phyloP scores from a whole-genome alignment of 2,888 invertebrate species.

The Tupiocoris notatus region DNA sequence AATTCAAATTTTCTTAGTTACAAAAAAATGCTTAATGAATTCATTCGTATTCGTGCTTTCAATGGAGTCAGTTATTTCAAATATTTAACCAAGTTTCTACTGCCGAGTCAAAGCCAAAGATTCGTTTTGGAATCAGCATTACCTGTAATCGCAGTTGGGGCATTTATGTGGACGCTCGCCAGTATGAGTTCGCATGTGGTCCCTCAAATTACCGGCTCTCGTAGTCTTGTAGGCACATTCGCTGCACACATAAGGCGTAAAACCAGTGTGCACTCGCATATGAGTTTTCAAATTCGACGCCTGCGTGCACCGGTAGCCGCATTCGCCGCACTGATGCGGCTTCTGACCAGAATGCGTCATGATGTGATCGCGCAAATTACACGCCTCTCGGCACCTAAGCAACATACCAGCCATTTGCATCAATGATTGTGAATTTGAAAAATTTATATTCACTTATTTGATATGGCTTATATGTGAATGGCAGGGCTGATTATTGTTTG shows the following conservation, averaged over 20 bases:
- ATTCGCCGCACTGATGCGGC: conserved; percentile 30
- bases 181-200: conserved; percentile 41
- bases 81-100: no score
- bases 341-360: conserved; percentile 41
- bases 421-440: no score
- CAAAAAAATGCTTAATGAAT: no score
- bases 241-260: conserved; percentile 34
- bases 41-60: no score
- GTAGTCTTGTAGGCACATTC: conserved; percentile 36
- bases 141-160: conserved; percentile 30
- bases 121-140: conserved; percentile 1
- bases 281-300: conserved; percentile 37
- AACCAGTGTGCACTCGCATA: conserved; percentile 41
- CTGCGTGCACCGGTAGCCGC: conserved; percentile 36
- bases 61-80: no score
- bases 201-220: conserved; percentile 35
- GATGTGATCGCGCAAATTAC: conserved; percentile 32
- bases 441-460: no score
- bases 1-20: no score
- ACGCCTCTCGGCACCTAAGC: conserved; percentile 26
- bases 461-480: no score
- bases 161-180: conserved; percentile 38
- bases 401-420: no score
- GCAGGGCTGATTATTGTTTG: no score
- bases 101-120: no score